These are phyloP conservation scores for Cotesia glomerata DNA, from an alignment of 1,140 invertebrate species.

Conservation along the genomic window DNA sequence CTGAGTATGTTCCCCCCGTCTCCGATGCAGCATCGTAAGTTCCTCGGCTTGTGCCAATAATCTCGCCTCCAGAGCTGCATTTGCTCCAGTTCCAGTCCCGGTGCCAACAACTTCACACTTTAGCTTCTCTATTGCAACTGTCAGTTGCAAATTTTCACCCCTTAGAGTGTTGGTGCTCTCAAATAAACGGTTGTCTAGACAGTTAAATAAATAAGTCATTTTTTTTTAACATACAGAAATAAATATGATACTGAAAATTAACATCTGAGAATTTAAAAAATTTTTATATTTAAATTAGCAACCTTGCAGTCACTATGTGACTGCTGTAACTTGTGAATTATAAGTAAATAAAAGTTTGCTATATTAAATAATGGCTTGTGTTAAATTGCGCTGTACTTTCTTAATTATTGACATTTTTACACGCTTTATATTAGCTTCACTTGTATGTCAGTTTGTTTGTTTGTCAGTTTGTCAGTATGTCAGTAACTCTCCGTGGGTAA, in stretches of 20 bases:
- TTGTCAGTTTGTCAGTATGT: too few species aligned
- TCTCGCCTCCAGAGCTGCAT: conserved; percentile 79
- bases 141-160: conserved; percentile 83
- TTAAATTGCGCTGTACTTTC: too few species aligned
- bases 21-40: conserved; percentile 85
- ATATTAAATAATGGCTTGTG: too few species aligned
- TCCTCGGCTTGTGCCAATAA: conserved; percentile 88
- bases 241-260: not conserved
- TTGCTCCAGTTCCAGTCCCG: conserved; percentile 50
- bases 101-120: conserved; percentile 65
- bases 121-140: conserved; percentile 83
- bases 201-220: conserved; percentile 33
- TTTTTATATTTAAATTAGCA: too few species aligned
- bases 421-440: too few species aligned
- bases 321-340: too few species aligned
- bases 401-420: too few species aligned
- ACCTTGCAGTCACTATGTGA: too few species aligned
- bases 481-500: too few species aligned
- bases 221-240: not conserved
- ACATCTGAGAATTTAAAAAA: too few species aligned
- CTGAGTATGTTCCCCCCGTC: conserved; percentile 90
- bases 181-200: conserved; percentile 86
- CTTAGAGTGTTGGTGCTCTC: conserved; percentile 80
- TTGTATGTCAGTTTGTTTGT: too few species aligned
- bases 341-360: too few species aligned